Conservation (phyloP, 2,888 invertebrate genomes). For the Lycophotia porphyrea region DNA sequence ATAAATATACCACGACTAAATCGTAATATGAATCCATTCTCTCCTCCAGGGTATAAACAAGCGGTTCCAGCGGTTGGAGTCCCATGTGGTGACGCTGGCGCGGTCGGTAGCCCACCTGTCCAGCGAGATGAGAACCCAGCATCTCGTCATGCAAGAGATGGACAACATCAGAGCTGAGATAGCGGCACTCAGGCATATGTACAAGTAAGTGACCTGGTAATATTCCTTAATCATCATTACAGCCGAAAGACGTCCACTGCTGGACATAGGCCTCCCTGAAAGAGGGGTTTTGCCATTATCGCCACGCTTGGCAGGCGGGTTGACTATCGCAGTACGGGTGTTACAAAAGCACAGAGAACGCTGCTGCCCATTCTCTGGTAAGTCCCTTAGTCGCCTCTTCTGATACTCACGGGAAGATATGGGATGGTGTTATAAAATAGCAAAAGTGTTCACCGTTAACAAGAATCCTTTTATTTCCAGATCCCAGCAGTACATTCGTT, state of each 20-base stretch:
- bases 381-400: no score
- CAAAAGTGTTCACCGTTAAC: background rate
- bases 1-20: background rate
- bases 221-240: background rate
- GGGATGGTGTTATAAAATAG: no score
- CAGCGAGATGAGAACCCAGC: slow-evolving; percentile 97
- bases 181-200: slow-evolving; percentile 93
- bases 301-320: no score
- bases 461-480: slow-evolving; percentile 72
- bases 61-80: slow-evolving; percentile 96
- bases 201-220: slow-evolving; percentile 75
- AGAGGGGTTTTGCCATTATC: no score
- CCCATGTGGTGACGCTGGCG: slow-evolving; percentile 97
- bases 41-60: slow-evolving; percentile 93
- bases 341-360: no score
- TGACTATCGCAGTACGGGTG: no score
- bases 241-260: no score
- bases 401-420: no score
- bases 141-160: slow-evolving; percentile 97
- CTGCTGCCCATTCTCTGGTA: no score
- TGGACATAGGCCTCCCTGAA: no score
- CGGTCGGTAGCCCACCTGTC: slow-evolving; percentile 97
- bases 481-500: slow-evolving; percentile 92
- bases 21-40: background rate
- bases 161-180: slow-evolving; percentile 96